A percentile compares a stretch with the other conserved stretches of the same genome.
Conservation (phyloP, 2,888 invertebrate species). For the Papilio elwesi region DNA sequence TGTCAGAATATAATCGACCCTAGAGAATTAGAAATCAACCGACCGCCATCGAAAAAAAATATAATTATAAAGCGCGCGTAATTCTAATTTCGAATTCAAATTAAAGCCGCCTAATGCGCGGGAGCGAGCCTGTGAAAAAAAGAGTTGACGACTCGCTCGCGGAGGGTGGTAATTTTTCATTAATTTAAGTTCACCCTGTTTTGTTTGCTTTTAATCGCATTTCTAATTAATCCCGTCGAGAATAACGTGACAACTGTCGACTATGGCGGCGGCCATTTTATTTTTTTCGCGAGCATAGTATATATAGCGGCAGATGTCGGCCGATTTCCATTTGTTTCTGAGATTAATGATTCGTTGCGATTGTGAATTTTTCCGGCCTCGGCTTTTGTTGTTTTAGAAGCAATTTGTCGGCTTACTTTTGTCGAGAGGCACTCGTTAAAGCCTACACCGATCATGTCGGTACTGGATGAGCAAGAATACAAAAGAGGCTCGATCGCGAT, state of each 20-base stretch:
- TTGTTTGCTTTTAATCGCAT: constrained; percentile 85
- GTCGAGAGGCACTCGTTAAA: constrained; percentile 80
- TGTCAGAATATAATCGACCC: constrained; percentile 65
- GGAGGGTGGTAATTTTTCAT: constrained; percentile 85
- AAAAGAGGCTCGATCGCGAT: constrained; percentile 50
- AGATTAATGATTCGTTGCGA: constrained; percentile 84
- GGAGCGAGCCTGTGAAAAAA: constrained; percentile 83
- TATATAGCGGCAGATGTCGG: constrained; percentile 77
- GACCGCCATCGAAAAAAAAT: constrained; percentile 65
- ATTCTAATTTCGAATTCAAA: constrained; percentile 85
- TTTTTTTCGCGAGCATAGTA: constrained; percentile 70
- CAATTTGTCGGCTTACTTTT: constrained; percentile 84
- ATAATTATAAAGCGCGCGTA: constrained; percentile 85
- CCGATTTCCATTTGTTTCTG: constrained; percentile 85
- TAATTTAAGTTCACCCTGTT: constrained; percentile 85
- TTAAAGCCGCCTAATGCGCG: constrained; percentile 85
- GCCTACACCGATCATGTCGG: constrained; percentile 78
- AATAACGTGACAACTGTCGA: constrained; percentile 85
- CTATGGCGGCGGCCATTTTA: constrained; percentile 80
- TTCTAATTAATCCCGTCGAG: constrained; percentile 85
- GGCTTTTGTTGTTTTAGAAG: constrained; percentile 85
- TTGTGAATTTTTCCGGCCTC: constrained; percentile 83
- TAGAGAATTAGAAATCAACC: constrained; percentile 79
- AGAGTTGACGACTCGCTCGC: constrained; percentile 83
- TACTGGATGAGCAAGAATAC: constrained; percentile 66